phyloP scores from a whole-genome alignment of 1,140 invertebrate genomes.

The Stegodyphus dumicola region DNA sequence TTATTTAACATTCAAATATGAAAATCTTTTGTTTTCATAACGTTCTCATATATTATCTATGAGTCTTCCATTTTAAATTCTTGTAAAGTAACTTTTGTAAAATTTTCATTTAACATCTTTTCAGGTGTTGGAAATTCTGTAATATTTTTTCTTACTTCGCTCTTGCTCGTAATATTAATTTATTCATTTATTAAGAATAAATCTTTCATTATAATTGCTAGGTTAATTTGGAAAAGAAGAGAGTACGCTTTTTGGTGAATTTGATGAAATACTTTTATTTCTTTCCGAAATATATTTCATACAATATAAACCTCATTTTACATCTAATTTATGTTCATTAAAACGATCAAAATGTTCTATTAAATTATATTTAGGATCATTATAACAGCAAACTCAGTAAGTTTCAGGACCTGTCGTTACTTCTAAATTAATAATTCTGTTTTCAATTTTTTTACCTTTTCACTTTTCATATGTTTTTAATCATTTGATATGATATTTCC shows the following conservation, averaged over 20 bases:
- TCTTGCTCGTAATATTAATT: too few relatives aligned
- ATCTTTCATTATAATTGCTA: neutral
- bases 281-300: conserved; percentile 17
- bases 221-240: neutral
- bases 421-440: conserved; percentile 24
- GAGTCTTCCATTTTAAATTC: too few relatives aligned
- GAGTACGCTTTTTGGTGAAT: neutral
- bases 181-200: neutral
- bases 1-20: too few relatives aligned
- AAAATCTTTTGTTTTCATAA: too few relatives aligned
- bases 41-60: too few relatives aligned
- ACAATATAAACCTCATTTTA: neutral
- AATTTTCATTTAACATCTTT: too few relatives aligned
- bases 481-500: neutral
- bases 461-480: neutral
- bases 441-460: conserved; percentile 22
- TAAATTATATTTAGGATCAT: conserved; percentile 8
- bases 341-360: neutral
- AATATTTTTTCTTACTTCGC: too few relatives aligned
- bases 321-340: neutral
- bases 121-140: too few relatives aligned
- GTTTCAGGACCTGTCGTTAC: neutral
- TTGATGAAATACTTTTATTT: conserved; percentile 19
- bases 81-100: too few relatives aligned
- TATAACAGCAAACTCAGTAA: conserved; percentile 13